Percentiles rank a stretch among this genome's conserved stretches.
Evolutionary conservation across 2,888 invertebrate genomes (phyloP).

Genomic region (Latrodectus elegans): DNA sequence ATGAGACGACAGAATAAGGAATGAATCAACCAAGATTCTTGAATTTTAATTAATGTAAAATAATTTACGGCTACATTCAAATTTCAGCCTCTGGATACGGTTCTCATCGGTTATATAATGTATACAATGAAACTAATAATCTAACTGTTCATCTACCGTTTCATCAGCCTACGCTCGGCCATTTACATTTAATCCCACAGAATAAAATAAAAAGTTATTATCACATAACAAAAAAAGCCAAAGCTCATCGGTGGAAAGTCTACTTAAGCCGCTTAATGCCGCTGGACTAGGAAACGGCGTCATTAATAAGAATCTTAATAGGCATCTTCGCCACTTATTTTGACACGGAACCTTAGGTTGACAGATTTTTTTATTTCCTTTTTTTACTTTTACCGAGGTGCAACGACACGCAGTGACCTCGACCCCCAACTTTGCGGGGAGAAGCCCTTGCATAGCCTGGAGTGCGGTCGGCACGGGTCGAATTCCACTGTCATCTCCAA

Average conservation of each 20-base stretch:
- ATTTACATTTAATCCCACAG: no score
- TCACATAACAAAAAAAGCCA: no score
- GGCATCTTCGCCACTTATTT: background rate
- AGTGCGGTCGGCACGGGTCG: constrained; percentile 45
- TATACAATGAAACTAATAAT: no score
- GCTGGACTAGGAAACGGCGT: background rate
- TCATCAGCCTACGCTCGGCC: no score
- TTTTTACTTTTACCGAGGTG: constrained; percentile 19
- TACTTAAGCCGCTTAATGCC: background rate
- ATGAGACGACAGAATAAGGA: no score
- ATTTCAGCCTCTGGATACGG: no score
- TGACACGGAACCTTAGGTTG: constrained; percentile 15
- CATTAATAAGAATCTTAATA: constrained; percentile 16
- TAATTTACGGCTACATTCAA: no score
- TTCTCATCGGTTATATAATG: no score
- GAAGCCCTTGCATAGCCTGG: constrained; percentile 36
- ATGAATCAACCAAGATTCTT: no score
- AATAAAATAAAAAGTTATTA: no score
- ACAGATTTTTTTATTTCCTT: background rate
- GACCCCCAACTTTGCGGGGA: constrained; percentile 45
- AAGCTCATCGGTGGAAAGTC: background rate
- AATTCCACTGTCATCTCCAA: constrained; percentile 18
- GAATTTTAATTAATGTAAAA: no score
- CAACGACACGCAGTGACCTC: constrained; percentile 55
- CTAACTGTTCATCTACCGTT: no score